Percentiles rank a stretch among this genome's conserved stretches.
These are phyloP conservation scores for Melipona bicolor DNA, from an alignment of 2,888 invertebrate genomes.

Conservation along the genomic window DNA sequence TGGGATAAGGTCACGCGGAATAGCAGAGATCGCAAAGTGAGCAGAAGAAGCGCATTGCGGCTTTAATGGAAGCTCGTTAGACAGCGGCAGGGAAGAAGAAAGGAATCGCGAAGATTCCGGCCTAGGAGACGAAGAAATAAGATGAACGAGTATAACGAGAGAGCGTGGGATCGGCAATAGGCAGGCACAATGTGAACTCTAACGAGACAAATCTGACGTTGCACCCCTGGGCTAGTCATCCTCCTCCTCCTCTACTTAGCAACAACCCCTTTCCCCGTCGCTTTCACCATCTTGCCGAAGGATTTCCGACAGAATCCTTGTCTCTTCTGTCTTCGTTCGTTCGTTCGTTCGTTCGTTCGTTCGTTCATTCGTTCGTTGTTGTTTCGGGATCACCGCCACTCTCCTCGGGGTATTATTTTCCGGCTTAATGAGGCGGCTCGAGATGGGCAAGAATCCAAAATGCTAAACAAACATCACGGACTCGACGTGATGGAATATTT, in stretches of 20 bases:
- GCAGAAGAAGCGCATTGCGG: conserved; percentile 71
- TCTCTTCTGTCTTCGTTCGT: conserved; percentile 5
- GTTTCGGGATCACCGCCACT: conserved; percentile 19
- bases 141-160: conserved; percentile 67
- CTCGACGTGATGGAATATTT: conserved; percentile 14
- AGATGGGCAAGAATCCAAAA: conserved; percentile 26
- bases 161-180: conserved; percentile 78
- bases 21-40: conserved; percentile 54
- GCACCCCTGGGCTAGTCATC: conserved; percentile 72
- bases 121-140: conserved; percentile 19
- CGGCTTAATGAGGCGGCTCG: conserved; percentile 48
- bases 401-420: conserved; percentile 46
- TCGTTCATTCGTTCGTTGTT: conserved; percentile 3
- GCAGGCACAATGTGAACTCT: conserved; percentile 82
- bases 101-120: conserved; percentile 10
- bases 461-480: conserved; percentile 32
- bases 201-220: conserved; percentile 84
- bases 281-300: conserved; percentile 9
- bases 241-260: conserved; percentile 41
- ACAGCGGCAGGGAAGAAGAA: conserved; percentile 47
- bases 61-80: conserved; percentile 75
- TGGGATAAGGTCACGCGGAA: not conserved
- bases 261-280: conserved; percentile 24
- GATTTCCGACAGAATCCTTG: conserved; percentile 13
- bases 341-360: too few relatives aligned